Conservation (phyloP, 2,888 invertebrate species). For the Serrognathus titanus region DNA sequence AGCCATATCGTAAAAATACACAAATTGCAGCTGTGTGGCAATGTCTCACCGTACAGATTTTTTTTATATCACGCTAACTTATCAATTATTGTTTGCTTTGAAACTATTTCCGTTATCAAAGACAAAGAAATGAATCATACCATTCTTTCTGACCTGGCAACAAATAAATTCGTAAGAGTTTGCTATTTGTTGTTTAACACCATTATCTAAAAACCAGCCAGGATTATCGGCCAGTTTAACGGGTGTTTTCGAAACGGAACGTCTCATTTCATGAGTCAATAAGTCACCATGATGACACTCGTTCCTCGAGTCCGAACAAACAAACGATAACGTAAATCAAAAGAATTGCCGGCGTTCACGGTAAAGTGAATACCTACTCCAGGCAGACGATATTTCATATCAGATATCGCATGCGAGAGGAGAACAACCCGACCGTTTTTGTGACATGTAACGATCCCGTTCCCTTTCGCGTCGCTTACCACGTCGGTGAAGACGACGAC, state of each 20-base stretch:
- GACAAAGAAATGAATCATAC: too few relatives aligned
- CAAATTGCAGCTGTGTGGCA: too few relatives aligned
- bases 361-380: slow-evolving; percentile 38
- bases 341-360: slow-evolving; percentile 40
- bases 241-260: slow-evolving; percentile 11
- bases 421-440: slow-evolving; percentile 35
- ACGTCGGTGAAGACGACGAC: slow-evolving; percentile 11
- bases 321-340: slow-evolving; percentile 42
- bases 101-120: too few relatives aligned
- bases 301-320: slow-evolving; percentile 37
- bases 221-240: too few relatives aligned
- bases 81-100: too few relatives aligned
- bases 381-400: slow-evolving; percentile 35
- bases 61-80: too few relatives aligned
- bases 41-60: too few relatives aligned
- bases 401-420: slow-evolving; percentile 37
- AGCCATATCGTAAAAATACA: too few relatives aligned
- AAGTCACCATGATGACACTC: slow-evolving; percentile 33
- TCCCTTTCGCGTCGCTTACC: slow-evolving; percentile 34
- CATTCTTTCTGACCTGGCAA: too few relatives aligned
- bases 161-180: too few relatives aligned
- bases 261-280: slow-evolving; percentile 32
- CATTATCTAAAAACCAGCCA: too few relatives aligned
- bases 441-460: slow-evolving; percentile 34
- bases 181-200: too few relatives aligned